Evolutionary conservation across 1,140 invertebrate genomes (phyloP).

Genomic region (Lethrus apterus): DNA sequence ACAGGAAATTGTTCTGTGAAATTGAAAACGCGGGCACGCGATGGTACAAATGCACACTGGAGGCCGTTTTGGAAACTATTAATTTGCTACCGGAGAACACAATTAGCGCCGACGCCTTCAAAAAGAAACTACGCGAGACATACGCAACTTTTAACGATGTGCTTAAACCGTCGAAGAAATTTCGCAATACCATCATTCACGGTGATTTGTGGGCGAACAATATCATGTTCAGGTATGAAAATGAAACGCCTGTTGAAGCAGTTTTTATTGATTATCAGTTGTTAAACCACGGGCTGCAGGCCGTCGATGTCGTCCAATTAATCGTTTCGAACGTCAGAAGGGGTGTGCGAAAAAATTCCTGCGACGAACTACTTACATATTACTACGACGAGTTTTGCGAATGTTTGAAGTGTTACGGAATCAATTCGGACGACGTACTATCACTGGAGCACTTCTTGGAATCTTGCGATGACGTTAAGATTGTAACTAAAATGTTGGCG

Average conservation of each 20-base stretch:
- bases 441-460: constrained; percentile 13
- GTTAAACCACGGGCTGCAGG: constrained; percentile 38
- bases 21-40: constrained; percentile 7
- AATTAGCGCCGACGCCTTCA: neutral
- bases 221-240: constrained; percentile 37
- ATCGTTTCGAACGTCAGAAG: constrained; percentile 37
- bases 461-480: constrained; percentile 15
- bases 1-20: constrained; percentile 14
- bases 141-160: neutral
- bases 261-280: constrained; percentile 42
- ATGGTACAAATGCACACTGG: constrained; percentile 13
- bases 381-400: constrained; percentile 40
- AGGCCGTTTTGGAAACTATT: constrained; percentile 15
- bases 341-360: constrained; percentile 36
- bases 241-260: constrained; percentile 22
- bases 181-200: constrained; percentile 30
- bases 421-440: neutral
- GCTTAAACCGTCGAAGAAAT: neutral
- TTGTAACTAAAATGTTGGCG: constrained; percentile 16
- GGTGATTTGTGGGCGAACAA: constrained; percentile 44
- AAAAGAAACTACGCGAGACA: constrained; percentile 1
- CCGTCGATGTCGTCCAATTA: constrained; percentile 39
- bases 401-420: neutral
- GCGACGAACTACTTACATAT: constrained; percentile 42
- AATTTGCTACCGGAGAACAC: constrained; percentile 16